These are phyloP conservation scores for Ceratina australensis DNA, from an alignment of 1,140 invertebrate genomes.

Conservation along the genomic window DNA sequence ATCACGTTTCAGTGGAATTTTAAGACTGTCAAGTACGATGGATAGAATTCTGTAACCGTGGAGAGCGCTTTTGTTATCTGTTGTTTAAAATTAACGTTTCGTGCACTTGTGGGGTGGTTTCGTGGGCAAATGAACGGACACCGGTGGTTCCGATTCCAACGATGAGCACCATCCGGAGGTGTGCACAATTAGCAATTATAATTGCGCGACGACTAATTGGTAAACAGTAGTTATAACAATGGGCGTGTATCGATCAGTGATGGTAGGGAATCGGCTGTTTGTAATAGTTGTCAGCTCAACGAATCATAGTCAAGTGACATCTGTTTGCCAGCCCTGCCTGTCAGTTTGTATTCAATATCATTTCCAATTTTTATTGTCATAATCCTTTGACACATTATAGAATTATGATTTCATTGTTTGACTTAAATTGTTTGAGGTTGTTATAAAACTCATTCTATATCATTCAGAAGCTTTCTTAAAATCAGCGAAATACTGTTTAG, in stretches of 20 bases:
- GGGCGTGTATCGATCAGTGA: conserved; percentile 46
- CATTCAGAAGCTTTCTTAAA: too few relatives aligned
- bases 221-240: conserved; percentile 61
- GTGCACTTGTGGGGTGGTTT: neutral
- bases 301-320: neutral
- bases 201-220: conserved; percentile 56
- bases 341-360: neutral
- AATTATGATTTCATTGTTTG: too few relatives aligned
- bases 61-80: conserved; percentile 14
- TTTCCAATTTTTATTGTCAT: too few relatives aligned
- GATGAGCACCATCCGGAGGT: conserved; percentile 8
- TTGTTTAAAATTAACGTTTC: conserved; percentile 45
- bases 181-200: conserved; percentile 60
- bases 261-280: conserved; percentile 1
- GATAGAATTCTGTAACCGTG: too few relatives aligned
- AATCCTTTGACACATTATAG: too few relatives aligned
- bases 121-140: conserved; percentile 24
- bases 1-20: too few relatives aligned
- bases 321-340: neutral
- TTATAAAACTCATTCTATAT: too few relatives aligned
- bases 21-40: too few relatives aligned
- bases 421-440: too few relatives aligned
- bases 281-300: conserved; percentile 39
- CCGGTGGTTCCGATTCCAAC: neutral
- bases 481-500: too few relatives aligned